These are phyloP conservation scores for Cheilosia variabilis DNA, from an alignment of 2,888 invertebrate species.

Conservation along the genomic window DNA sequence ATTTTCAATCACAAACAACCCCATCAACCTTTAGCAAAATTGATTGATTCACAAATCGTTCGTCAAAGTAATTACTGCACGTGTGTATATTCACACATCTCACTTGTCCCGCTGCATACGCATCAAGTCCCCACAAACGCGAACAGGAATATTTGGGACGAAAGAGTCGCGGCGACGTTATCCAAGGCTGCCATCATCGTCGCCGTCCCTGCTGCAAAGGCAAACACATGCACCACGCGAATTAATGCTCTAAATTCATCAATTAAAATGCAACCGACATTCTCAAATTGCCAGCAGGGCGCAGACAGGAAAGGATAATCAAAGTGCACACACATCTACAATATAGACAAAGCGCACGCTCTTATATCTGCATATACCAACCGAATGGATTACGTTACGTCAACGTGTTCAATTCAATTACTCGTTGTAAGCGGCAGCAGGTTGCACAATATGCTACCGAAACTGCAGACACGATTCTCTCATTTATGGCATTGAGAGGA, in stretches of 20 bases:
- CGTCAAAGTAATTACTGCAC: conserved; percentile 26
- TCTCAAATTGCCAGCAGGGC: conserved; percentile 33
- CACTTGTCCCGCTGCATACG: not conserved
- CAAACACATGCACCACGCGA: conserved; percentile 7
- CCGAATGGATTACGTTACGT: conserved; percentile 25
- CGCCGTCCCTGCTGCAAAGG: not conserved
- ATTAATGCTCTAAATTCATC: conserved; percentile 55
- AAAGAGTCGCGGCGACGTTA: not conserved
- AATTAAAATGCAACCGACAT: conserved; percentile 65
- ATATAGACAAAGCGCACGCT: not conserved
- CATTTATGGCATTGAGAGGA: not conserved
- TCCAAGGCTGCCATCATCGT: not conserved
- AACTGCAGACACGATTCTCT: conserved; percentile 3
- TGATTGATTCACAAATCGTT: conserved; percentile 42
- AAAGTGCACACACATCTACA: conserved; percentile 9
- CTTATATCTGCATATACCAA: not conserved
- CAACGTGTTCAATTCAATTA: conserved; percentile 59
- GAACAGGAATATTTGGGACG: not conserved
- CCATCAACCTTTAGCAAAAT: conserved; percentile 14
- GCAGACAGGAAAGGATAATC: conserved; percentile 21
- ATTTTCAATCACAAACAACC: conserved; percentile 35
- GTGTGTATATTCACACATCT: not conserved
- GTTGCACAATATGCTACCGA: conserved; percentile 36
- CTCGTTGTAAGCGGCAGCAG: conserved; percentile 49
- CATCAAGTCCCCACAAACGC: conserved; percentile 36